These are phyloP conservation scores for Lithophane leautieri DNA, from an alignment of 2,888 invertebrate species.

Conservation along the genomic window DNA sequence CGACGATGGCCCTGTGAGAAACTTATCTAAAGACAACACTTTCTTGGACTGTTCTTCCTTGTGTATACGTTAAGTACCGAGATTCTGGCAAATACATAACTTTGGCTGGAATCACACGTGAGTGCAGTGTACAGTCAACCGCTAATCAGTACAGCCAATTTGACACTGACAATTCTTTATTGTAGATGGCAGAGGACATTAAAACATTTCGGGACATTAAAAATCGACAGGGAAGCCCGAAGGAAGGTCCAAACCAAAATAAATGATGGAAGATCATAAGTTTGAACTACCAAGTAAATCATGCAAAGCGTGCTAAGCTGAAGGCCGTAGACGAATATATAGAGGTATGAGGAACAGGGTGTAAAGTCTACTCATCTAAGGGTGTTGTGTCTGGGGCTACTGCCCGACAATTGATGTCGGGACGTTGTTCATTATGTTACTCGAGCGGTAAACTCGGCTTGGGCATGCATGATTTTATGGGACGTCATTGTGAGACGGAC, in stretches of 20 bases:
- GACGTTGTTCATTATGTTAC: too few relatives aligned
- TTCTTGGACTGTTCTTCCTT: neutral
- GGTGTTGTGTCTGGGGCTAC: too few relatives aligned
- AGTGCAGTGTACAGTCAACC: neutral
- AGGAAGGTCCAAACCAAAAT: neutral
- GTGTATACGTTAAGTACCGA: neutral
- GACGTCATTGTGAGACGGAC: too few relatives aligned
- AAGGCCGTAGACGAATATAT: constrained; percentile 7
- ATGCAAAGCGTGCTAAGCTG: neutral
- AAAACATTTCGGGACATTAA: neutral
- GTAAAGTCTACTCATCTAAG: too few relatives aligned
- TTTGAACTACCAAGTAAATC: neutral
- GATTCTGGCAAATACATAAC: neutral
- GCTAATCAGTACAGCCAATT: neutral
- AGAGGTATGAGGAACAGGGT: too few relatives aligned
- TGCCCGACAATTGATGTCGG: too few relatives aligned
- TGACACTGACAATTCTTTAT: neutral
- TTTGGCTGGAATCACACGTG: neutral
- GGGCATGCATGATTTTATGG: too few relatives aligned
- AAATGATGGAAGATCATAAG: neutral
- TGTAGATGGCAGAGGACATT: too few relatives aligned
- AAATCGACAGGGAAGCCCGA: neutral
- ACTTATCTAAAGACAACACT: neutral
- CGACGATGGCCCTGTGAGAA: neutral
- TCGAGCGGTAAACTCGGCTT: too few relatives aligned